These are phyloP conservation scores for Drosophila glabriapex DNA, from an alignment of 2,888 invertebrate genomes.

Conservation along the genomic window DNA sequence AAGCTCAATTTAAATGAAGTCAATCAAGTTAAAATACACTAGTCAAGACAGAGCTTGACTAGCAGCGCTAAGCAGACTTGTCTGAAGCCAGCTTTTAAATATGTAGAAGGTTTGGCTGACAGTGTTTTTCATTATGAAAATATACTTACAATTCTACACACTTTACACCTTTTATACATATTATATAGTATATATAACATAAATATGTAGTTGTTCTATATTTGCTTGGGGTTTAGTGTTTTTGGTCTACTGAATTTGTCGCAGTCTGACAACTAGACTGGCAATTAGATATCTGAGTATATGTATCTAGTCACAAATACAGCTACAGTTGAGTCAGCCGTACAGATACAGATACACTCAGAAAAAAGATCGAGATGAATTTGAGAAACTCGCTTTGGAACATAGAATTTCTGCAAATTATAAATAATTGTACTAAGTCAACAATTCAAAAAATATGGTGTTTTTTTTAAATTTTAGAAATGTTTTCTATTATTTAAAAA, in stretches of 20 bases:
- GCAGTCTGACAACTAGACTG: background rate
- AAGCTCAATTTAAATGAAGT: background rate
- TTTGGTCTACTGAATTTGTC: background rate
- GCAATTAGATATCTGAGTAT: background rate
- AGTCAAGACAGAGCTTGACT: background rate
- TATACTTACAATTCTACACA: background rate
- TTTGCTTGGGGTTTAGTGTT: background rate
- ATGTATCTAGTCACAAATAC: background rate
- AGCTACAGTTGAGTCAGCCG: background rate
- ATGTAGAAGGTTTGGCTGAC: background rate
- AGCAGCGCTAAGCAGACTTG: too few species aligned
- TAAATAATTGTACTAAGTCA: background rate
- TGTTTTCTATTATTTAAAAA: too few species aligned
- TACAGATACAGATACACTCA: background rate
- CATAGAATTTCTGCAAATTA: background rate
- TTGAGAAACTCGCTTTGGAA: background rate
- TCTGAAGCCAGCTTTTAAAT: background rate
- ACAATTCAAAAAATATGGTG: too few species aligned
- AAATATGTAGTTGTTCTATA: background rate
- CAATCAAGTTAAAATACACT: background rate
- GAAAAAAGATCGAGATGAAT: background rate
- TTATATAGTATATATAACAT: background rate
- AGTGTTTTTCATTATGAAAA: background rate
- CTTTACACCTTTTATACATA: background rate
- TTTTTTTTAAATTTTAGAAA: too few species aligned